Percentiles rank a stretch among this genome's conserved stretches.
Evolutionary conservation across 53 echinoderm and acorn worm genomes (phyloP).

Genomic region (Hippasteria phrygiana): DNA sequence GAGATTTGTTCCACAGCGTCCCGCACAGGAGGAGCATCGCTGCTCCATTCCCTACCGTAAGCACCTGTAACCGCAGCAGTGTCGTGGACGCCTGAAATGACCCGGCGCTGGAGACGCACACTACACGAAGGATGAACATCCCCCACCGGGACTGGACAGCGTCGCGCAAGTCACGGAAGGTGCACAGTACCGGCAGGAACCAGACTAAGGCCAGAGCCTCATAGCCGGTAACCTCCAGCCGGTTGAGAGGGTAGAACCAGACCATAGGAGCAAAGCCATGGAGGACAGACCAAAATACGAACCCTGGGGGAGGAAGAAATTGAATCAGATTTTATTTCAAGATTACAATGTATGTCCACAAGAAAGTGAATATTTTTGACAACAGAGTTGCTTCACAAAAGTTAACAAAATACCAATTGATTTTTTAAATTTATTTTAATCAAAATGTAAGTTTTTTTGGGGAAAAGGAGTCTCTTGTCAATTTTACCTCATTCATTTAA

Average conservation of each 20-base stretch:
- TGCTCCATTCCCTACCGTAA: constrained; percentile 82
- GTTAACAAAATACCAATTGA: too few species aligned
- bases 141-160: constrained; percentile 78
- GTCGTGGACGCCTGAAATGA: constrained; percentile 89
- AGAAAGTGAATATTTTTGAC: too few species aligned
- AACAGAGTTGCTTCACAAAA: too few species aligned
- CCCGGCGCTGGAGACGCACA: constrained; percentile 78
- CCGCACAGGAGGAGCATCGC: constrained; percentile 76
- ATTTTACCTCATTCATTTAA: too few species aligned
- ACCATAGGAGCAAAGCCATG: constrained; percentile 88
- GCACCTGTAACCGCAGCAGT: constrained; percentile 61
- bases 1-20: constrained; percentile 91
- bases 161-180: constrained; percentile 41
- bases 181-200: constrained; percentile 83
- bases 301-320: constrained; percentile 71
- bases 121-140: constrained; percentile 75
- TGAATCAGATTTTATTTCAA: too few species aligned
- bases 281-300: constrained; percentile 90
- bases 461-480: too few species aligned
- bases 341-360: too few species aligned
- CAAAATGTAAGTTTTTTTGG: too few species aligned
- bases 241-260: constrained; percentile 84
- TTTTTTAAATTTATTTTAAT: too few species aligned
- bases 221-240: constrained; percentile 84
- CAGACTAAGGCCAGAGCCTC: constrained; percentile 79